A percentile compares a stretch with the other conserved stretches of the same genome.
Evolutionary conservation across 1,140 invertebrate genomes (phyloP).

Genomic region (Drosophila prosaltans): DNA sequence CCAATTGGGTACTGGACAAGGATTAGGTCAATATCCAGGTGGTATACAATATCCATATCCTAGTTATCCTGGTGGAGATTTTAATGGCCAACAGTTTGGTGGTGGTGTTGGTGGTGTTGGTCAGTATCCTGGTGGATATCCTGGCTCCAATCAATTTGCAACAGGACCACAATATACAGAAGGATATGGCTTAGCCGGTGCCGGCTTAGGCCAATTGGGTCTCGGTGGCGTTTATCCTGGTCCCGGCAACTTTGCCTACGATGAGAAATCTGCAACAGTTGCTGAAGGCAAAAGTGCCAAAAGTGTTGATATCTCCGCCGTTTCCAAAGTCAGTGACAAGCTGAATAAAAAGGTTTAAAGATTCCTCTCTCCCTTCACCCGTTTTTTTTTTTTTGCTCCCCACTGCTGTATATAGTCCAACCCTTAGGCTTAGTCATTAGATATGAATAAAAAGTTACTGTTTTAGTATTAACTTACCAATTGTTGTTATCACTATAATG

Average conservation of each 20-base stretch:
- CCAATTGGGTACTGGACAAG: slow-evolving; percentile 38
- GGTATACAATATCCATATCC: slow-evolving; percentile 58
- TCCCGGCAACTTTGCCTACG: slow-evolving; percentile 49
- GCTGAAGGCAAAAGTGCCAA: slow-evolving; percentile 70
- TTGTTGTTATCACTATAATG: slow-evolving; percentile 98
- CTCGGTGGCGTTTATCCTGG: slow-evolving; percentile 38
- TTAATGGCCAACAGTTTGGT: slow-evolving; percentile 53
- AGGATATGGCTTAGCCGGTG: slow-evolving; percentile 64
- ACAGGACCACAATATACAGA: slow-evolving; percentile 70
- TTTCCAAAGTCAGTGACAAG: slow-evolving; percentile 63
- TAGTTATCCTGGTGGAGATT: slow-evolving; percentile 51
- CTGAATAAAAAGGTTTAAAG: slow-evolving; percentile 63
- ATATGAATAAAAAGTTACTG: slow-evolving; percentile 43
- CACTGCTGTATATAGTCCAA: slow-evolving; percentile 40
- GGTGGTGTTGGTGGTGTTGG: neutral
- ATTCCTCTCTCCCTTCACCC: neutral
- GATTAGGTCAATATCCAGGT: slow-evolving; percentile 57
- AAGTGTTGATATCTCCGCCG: slow-evolving; percentile 31
- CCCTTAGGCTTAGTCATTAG: slow-evolving; percentile 45
- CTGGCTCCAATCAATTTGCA: slow-evolving; percentile 35
- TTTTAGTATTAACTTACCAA: slow-evolving; percentile 87
- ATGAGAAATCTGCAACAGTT: slow-evolving; percentile 50
- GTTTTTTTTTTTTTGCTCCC: neutral
- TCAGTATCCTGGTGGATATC: slow-evolving; percentile 64
- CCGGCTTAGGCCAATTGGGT: slow-evolving; percentile 50